Percentiles rank a stretch among this genome's conserved stretches.
phyloP scores from a whole-genome alignment of 2,888 invertebrate genomes.

The Hemithea aestivaria region DNA sequence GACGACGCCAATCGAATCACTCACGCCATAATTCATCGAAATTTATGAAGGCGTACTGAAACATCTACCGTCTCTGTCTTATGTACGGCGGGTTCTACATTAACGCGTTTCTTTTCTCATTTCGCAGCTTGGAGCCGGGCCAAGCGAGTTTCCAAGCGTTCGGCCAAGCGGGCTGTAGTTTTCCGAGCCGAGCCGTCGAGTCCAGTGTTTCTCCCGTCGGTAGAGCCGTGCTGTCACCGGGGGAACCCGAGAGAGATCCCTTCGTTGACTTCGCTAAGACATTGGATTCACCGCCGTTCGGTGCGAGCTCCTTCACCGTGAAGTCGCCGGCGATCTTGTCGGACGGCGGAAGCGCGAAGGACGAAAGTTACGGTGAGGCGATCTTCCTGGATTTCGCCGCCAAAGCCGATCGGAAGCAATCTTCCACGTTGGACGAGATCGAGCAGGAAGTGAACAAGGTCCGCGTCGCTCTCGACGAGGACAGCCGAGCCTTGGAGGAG shows the following conservation, averaged over 20 bases:
- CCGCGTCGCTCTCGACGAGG: slow-evolving; percentile 69
- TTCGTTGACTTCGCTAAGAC: slow-evolving; percentile 49
- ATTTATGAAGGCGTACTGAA: slow-evolving; percentile 65
- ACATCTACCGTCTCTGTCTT: slow-evolving; percentile 68
- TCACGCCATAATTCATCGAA: slow-evolving; percentile 71
- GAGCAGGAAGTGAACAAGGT: slow-evolving; percentile 75
- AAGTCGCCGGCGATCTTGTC: slow-evolving; percentile 44
- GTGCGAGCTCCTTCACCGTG: slow-evolving; percentile 44
- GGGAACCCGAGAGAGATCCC: slow-evolving; percentile 60
- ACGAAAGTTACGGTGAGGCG: slow-evolving; percentile 69
- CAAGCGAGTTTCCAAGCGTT: slow-evolving; percentile 77
- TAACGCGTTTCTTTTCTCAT: slow-evolving; percentile 76
- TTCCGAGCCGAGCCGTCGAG: slow-evolving; percentile 72
- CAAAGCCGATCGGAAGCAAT: slow-evolving; percentile 54
- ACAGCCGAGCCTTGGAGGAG: slow-evolving; percentile 70
- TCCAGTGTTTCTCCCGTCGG: slow-evolving; percentile 63
- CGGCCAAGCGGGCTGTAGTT: slow-evolving; percentile 73
- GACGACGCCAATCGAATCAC: slow-evolving; percentile 68
- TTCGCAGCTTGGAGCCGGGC: slow-evolving; percentile 80
- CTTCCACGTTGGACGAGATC: slow-evolving; percentile 70
- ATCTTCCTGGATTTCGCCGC: slow-evolving; percentile 64
- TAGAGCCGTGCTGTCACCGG: slow-evolving; percentile 47
- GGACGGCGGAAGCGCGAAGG: slow-evolving; percentile 51
- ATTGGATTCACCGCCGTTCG: slow-evolving; percentile 55
- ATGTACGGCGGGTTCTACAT: slow-evolving; percentile 64